Conservation (phyloP, 1,140 invertebrate genomes). For the Archivesica marissinica region DNA sequence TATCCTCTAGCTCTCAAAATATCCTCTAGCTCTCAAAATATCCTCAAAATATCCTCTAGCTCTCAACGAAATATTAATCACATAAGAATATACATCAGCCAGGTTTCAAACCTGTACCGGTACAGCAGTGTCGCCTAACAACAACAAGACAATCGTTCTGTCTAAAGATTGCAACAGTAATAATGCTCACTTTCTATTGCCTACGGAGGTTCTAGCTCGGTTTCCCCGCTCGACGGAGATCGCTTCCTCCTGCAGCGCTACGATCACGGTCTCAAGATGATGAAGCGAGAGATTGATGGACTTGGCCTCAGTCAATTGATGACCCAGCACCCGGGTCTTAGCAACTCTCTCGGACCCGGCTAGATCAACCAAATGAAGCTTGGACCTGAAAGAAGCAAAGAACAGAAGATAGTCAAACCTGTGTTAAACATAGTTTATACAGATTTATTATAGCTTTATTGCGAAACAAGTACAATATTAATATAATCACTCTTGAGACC, state of each 20-base stretch:
- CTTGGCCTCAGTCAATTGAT: slow-evolving; percentile 87
- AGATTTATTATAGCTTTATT: too few species aligned
- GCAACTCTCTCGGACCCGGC: slow-evolving; percentile 86
- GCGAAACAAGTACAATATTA: too few species aligned
- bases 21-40: too few species aligned
- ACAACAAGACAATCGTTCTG: too few species aligned
- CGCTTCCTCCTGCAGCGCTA: slow-evolving; percentile 72
- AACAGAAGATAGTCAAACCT: background rate
- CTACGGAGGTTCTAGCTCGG: slow-evolving; percentile 50
- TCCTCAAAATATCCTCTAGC: too few species aligned
- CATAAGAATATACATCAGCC: too few species aligned
- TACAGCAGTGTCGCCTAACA: too few species aligned
- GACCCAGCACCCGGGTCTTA: slow-evolving; percentile 85
- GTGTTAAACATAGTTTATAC: too few species aligned
- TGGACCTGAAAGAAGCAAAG: slow-evolving; percentile 83
- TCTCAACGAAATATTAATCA: too few species aligned
- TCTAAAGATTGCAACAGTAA: background rate
- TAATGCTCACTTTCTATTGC: slow-evolving; percentile 21
- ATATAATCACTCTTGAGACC: too few species aligned
- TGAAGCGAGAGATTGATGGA: slow-evolving; percentile 89
- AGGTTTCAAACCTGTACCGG: too few species aligned
- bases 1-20: too few species aligned
- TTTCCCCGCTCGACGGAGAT: slow-evolving; percentile 25
- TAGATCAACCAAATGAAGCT: slow-evolving; percentile 89
- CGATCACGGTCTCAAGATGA: slow-evolving; percentile 86